Base-by-base conservation (phyloP, 2,113 vertebrate species). In the Arothron firmamentum region DNA sequence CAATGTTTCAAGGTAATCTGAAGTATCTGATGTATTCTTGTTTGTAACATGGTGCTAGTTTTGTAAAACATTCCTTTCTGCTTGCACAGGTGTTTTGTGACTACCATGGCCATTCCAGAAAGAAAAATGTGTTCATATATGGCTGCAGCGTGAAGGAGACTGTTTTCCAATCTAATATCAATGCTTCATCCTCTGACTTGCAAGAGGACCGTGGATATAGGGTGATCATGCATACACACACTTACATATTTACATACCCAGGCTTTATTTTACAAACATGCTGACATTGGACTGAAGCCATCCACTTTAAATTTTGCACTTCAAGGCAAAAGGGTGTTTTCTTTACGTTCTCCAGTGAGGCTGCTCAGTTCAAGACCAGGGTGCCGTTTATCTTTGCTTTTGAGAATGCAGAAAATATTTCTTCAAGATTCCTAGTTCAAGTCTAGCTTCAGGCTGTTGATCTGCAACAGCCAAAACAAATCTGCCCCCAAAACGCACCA, bases 61-160 rank as follows among this genome's bases (percentile, higher is more conserved):
- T 28, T 1, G 47, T 49, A 18, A 17, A 47, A 47, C 6, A 47
- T 4, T 47, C 15, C 49, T 18, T 48, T 55, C 12, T 68, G 9
- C 28, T 15, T 53, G 23, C 59, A 21, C 56, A 92, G 91, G 89
- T 91, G 15, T 92, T 89, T 70, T 92, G 90, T 19, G 97, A 99
- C 88, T 99, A 98, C 81, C 97, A 99, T 48, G 97, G 97, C 58
- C 97, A 98, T 80, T 99, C 96, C 62, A 93, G 97, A 62, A 99
- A 99, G 91, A 99, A 99, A 88, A 99, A 99, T 17, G 95, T 99
- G 0, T 99, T 99, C 74, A 96, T 99, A 95, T 99, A 99, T 43
- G 97, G 97, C 77, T 99, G 97, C 89, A 99, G 97, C 53, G 84
- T 98, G 71, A 98, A 96, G 76, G 96, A 99, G 82, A 98, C 97